A percentile compares a stretch with the other conserved stretches of the same genome.
Conservation (phyloP, 2,797 vertebrate species). For the Vespertilio murinus region DNA sequence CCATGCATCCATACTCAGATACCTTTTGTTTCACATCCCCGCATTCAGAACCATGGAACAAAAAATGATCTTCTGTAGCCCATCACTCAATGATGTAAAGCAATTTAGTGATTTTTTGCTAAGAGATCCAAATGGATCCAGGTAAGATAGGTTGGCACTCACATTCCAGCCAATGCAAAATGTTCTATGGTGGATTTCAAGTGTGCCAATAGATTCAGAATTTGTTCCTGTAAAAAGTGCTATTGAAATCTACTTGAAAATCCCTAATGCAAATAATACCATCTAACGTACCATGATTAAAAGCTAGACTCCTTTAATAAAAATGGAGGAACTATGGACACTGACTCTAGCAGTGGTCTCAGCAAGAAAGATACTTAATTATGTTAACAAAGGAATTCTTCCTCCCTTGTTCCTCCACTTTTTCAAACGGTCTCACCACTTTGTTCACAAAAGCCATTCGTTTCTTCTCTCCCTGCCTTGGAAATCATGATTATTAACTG, state of each 20-base stretch:
- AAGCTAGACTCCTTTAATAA: neutral
- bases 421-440: neutral
- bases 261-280: constrained; percentile 26
- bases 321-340: constrained; percentile 11
- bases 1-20: accelerated
- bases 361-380: constrained; percentile 62
- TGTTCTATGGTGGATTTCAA: neutral
- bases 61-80: neutral
- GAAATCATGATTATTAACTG: constrained; percentile 47
- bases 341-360: constrained; percentile 45
- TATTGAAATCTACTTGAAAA: constrained; percentile 46
- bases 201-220: constrained; percentile 18
- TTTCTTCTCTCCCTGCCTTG: neutral
- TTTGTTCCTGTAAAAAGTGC: neutral
- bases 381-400: constrained; percentile 16
- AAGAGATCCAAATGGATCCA: neutral
- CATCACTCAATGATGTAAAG: neutral
- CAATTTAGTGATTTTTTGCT: neutral
- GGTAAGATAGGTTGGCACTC: neutral
- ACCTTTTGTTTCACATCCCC: neutral
- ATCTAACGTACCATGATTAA: constrained; percentile 4
- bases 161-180: neutral
- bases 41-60: neutral
- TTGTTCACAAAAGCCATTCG: constrained; percentile 21
- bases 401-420: neutral